Conservation (phyloP, 1,140 invertebrate genomes). For the Amphibalanus amphitrite region DNA sequence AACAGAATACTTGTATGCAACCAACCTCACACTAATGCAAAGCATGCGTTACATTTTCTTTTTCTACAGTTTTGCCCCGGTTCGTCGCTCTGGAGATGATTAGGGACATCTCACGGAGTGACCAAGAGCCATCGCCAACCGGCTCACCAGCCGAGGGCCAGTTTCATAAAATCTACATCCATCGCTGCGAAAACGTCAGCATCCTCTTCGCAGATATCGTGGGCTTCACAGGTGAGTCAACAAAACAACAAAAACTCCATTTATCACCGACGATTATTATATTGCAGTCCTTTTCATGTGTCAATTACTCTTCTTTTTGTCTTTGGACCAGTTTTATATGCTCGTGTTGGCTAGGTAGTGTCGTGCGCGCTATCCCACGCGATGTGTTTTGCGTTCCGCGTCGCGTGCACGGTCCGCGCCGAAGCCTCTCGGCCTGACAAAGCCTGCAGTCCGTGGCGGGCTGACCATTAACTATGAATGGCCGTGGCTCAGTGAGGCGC, state of each 20-base stretch:
- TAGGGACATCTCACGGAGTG: constrained; percentile 58
- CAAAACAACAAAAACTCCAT: no score
- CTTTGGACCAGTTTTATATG: constrained; percentile 17
- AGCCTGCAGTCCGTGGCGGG: no score
- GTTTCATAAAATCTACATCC: constrained; percentile 95
- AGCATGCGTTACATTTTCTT: no score
- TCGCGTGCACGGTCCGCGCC: no score
- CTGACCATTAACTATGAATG: no score
- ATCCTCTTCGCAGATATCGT: constrained; percentile 98
- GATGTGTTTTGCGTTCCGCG: not conserved
- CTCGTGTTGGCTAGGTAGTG: constrained; percentile 29
- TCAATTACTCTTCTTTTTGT: no score
- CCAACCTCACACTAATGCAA: no score
- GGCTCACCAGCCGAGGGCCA: constrained; percentile 52
- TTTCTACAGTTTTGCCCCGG: constrained; percentile 82
- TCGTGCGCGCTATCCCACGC: not conserved
- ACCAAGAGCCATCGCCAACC: constrained; percentile 36
- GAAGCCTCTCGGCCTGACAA: no score
- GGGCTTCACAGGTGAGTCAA: constrained; percentile 72
- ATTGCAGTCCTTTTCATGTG: no score
- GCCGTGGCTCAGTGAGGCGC: no score
- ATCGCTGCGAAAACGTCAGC: constrained; percentile 89
- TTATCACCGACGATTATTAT: no score
- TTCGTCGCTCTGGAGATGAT: constrained; percentile 93
- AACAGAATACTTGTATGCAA: no score